Base-by-base conservation (phyloP, 35 echinoderm and acorn worm species). In the Apostichopus japonicus region DNA sequence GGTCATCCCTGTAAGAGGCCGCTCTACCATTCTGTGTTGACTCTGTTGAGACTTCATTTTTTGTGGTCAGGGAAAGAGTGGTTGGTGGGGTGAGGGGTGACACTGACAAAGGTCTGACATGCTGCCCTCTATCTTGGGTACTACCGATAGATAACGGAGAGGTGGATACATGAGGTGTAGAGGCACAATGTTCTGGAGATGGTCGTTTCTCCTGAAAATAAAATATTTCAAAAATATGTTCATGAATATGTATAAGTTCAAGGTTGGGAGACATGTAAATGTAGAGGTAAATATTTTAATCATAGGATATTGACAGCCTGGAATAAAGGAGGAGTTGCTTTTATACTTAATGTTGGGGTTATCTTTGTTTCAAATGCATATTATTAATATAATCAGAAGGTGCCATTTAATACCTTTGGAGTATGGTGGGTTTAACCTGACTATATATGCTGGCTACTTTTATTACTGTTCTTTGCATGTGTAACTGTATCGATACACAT, bases 71-170 rank as follows among this genome's bases (percentile, higher is more conserved):
- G 23, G 76, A 57, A 14, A 93, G 90, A 77, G 56, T 94, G 58
- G 56, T 75, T 23, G 90, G 57, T 90, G 52, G 57, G 0, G 86
- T 44, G 5, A 61, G 10, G 52, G 94, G 72, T 19, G 89, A 21
- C n/a, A 83, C 22, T 65, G 55, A 5, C 72, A 55, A 56, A 51
- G 23, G 72, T 73, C 62, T 22, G 19, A 53, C 83, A n/a, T 53
- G 70, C 81, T 84, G 53, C n/a, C 21, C 71, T 19, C 81, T 84
- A 4, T 84, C 81, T 7, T 55, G 81, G 56, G 81, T 84, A n/a
- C 81, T 84, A 24, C 21, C 9, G 17, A 84, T n/a, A 62, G 81
- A 84, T 58, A 84, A 6, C 6, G 81, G 81, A 21, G 81, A 84
- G 2, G 81, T 84, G n/a, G 81, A 84, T 5, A 84, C 81, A 57